Evolutionary conservation across 37 sponge, comb jelly and placozoan genomes (phyloP).

Genomic region (Halichondria panicea): DNA sequence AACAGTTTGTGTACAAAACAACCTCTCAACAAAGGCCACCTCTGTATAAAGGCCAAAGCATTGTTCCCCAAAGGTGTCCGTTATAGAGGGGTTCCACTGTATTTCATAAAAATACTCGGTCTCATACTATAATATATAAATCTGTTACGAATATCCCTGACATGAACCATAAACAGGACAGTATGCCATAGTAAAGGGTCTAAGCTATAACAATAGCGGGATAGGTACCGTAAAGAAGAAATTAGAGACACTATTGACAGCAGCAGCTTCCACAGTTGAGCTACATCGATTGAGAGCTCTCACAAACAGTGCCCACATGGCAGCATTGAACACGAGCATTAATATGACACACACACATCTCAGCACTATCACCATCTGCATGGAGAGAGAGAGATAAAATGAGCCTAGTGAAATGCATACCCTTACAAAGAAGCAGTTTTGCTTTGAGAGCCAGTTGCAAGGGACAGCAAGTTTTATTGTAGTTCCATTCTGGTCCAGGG

Average conservation of each 20-base stretch:
- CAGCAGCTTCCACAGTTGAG: conserved; percentile 71
- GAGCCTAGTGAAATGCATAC: too few relatives aligned
- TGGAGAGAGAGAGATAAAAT: neutral
- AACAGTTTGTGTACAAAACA: too few relatives aligned
- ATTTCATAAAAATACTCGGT: too few relatives aligned
- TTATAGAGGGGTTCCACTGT: too few relatives aligned
- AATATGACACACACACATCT: conserved; percentile 27
- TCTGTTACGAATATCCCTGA: too few relatives aligned
- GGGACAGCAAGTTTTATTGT: conserved; percentile 16
- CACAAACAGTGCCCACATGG: conserved; percentile 73
- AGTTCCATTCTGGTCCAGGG: conserved; percentile 52
- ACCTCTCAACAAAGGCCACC: too few relatives aligned
- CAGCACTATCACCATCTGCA: conserved; percentile 33
- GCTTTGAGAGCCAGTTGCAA: neutral
- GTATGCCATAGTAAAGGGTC: too few relatives aligned
- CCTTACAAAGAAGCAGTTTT: neutral
- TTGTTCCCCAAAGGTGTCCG: too few relatives aligned
- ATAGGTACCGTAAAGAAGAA: conserved; percentile 66
- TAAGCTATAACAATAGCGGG: too few relatives aligned
- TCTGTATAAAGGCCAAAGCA: too few relatives aligned
- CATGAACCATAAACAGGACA: too few relatives aligned
- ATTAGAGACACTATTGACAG: conserved; percentile 63
- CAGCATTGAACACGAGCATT: conserved; percentile 65
- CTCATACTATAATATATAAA: too few relatives aligned
- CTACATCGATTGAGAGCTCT: conserved; percentile 51